Base-by-base conservation (phyloP, 2,888 invertebrate genomes). In the Steromphala cineraria region DNA sequence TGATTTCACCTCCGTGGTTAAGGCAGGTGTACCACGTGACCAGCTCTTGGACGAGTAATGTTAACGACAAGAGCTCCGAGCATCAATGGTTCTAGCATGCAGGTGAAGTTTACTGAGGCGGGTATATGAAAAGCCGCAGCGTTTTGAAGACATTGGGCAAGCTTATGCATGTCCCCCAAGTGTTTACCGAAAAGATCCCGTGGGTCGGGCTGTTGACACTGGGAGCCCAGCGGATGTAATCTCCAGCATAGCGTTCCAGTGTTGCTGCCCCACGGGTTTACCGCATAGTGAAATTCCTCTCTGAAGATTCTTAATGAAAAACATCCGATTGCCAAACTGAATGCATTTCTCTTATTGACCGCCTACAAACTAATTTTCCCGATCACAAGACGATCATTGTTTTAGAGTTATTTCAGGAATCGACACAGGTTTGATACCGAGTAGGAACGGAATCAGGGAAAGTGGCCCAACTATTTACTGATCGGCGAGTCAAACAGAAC, bases 331-430 rank as follows among this genome's bases (percentile, higher is more conserved):
- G 28, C 24, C 62, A 28, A 62, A 24, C 62, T 62, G 62, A 62
- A 62, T 28, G 62, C 62, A 62, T 24, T 62, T 62, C 62, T 62
- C 28, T 15, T 62, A 62, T 62, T 62, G 62, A 62, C 62, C 62
- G 24, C 17, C 28, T 62, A 62, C 62, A 62, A 19, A 62, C 62
- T 28, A 62, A 62, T 62, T 62, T 62, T 62, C 62, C 62, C 13
- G 28, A 62, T 62, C 62, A 62, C 62, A 62, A 62, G 62, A 62
- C 62, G 62, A 62, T 52, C 75, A 75, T 75, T 75, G 75, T 75
- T 75, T 75, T 52, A n/a, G 24, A 75, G 28, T 75, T 75, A 75
- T 75, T 75, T 75, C 52, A 75, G 52, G 75, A 46, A 75, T 52
- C 75, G 75, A 24, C 62, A 28, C 24, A 28, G 28, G 28, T 28